Evolutionary conservation across 2,113 vertebrate genomes (phyloP).

Genomic region (Protobothrops mucrosquamatus): DNA sequence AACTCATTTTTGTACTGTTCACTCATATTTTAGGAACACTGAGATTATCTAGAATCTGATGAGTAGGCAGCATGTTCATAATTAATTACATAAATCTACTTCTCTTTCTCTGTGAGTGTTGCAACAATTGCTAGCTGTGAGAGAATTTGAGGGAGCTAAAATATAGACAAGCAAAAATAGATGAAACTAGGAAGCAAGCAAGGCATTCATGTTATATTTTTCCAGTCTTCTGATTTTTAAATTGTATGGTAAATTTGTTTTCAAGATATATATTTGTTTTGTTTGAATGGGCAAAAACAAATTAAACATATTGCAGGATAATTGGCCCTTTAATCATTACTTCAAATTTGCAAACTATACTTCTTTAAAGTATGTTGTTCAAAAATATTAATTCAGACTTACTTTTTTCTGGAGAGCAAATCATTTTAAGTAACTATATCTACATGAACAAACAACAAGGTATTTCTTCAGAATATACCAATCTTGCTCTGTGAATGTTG

Average conservation of each 20-base stretch:
- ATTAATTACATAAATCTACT: not conserved
- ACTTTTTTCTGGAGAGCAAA: not conserved
- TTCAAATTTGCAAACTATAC: not conserved
- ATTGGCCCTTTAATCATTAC: not conserved
- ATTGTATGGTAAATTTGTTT: not conserved
- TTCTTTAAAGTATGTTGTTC: not conserved
- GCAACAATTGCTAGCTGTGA: not conserved
- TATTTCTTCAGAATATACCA: not conserved
- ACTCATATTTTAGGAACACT: not conserved
- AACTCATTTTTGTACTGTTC: not conserved
- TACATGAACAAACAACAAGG: not conserved
- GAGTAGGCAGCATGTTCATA: not conserved
- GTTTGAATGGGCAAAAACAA: not conserved
- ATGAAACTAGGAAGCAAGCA: not conserved
- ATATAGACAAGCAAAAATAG: not conserved
- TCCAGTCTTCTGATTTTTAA: not conserved
- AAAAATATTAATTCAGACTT: not conserved
- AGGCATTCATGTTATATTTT: not conserved
- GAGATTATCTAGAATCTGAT: not conserved
- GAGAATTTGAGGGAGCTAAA: not conserved
- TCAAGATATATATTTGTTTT: not conserved
- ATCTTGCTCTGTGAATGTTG: not conserved
- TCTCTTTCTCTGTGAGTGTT: not conserved
- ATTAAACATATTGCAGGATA: not conserved
- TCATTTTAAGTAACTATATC: not conserved